phyloP scores from a whole-genome alignment of 2,888 invertebrate genomes.

The Gerosis bhagava region DNA sequence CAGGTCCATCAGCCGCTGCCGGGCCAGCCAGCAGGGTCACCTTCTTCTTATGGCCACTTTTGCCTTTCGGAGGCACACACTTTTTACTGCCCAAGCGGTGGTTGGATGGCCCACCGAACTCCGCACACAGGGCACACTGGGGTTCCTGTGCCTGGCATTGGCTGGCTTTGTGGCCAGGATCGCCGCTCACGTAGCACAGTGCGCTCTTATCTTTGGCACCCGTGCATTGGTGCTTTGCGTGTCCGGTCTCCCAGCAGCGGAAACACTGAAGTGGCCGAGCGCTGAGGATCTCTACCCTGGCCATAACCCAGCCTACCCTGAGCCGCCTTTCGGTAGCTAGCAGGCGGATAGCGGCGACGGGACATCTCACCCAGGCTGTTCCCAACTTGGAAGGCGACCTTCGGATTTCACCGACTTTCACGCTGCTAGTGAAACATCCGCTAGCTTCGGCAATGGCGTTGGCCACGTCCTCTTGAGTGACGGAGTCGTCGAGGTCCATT shows the following conservation, averaged over 20 bases:
- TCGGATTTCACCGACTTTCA: too few relatives aligned
- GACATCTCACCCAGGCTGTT: slow-evolving; percentile 1
- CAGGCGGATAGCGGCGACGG: background rate
- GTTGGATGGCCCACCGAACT: slow-evolving; percentile 1
- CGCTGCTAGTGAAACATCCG: too few relatives aligned
- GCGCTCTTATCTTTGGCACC: slow-evolving; percentile 10
- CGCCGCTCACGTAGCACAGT: too few relatives aligned
- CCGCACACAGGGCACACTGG: too few relatives aligned
- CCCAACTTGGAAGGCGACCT: background rate
- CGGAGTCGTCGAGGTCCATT: too few relatives aligned
- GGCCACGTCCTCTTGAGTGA: too few relatives aligned
- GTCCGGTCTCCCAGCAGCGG: too few relatives aligned
- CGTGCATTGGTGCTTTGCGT: background rate
- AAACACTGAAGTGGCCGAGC: slow-evolving; percentile 1
- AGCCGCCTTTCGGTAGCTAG: too few relatives aligned
- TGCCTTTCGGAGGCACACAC: slow-evolving; percentile 2
- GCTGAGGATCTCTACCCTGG: too few relatives aligned
- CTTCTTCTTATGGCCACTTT: background rate
- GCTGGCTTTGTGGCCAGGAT: slow-evolving; percentile 5
- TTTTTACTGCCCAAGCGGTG: slow-evolving; percentile 2
- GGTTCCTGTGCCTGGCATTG: slow-evolving; percentile 9
- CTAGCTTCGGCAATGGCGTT: too few relatives aligned
- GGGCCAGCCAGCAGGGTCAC: background rate
- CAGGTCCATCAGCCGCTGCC: background rate
- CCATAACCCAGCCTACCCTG: background rate